Conservation (phyloP, 2,888 invertebrate species). For the Odontocolon sp. region DNA sequence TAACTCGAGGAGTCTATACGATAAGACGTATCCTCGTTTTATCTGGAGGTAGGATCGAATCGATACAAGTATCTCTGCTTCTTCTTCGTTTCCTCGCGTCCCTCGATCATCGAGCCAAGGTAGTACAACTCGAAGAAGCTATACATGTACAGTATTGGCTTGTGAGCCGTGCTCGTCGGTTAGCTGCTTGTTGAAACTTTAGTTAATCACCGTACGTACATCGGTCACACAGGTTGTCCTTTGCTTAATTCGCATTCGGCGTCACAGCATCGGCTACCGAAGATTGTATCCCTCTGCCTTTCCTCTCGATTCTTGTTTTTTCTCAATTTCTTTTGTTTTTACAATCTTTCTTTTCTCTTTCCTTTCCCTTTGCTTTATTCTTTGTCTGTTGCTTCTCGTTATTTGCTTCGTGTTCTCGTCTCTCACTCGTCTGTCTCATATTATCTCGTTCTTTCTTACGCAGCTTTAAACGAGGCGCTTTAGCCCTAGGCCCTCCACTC, state of each 20-base stretch:
- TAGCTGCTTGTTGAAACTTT: constrained; percentile 78
- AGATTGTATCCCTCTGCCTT: constrained; percentile 24
- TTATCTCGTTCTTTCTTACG: constrained; percentile 12
- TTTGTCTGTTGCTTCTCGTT: constrained; percentile 27
- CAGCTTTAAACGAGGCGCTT: too few relatives aligned
- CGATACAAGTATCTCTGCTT: constrained; percentile 64
- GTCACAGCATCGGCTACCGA: constrained; percentile 43
- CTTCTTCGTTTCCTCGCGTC: constrained; percentile 17
- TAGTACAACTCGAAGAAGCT: background rate
- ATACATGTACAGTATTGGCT: constrained; percentile 44
- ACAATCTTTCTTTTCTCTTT: constrained; percentile 2
- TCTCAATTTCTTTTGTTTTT: background rate
- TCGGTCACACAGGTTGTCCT: constrained; percentile 78
- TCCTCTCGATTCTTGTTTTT: too few relatives aligned
- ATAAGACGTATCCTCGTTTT: constrained; percentile 38
- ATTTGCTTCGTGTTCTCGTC: constrained; percentile 12
- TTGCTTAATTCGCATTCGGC: constrained; percentile 74
- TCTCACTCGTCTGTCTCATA: constrained; percentile 17
- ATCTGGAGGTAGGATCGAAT: constrained; percentile 59
- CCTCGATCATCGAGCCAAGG: background rate
- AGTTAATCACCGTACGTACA: constrained; percentile 79
- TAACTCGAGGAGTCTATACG: constrained; percentile 39
- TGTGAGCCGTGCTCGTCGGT: constrained; percentile 5
- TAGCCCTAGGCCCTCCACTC: constrained; percentile 14
- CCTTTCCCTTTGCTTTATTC: background rate